These are phyloP conservation scores for Odontamblyopus rebecca DNA, from an alignment of 2,797 vertebrate genomes.

Conservation along the genomic window DNA sequence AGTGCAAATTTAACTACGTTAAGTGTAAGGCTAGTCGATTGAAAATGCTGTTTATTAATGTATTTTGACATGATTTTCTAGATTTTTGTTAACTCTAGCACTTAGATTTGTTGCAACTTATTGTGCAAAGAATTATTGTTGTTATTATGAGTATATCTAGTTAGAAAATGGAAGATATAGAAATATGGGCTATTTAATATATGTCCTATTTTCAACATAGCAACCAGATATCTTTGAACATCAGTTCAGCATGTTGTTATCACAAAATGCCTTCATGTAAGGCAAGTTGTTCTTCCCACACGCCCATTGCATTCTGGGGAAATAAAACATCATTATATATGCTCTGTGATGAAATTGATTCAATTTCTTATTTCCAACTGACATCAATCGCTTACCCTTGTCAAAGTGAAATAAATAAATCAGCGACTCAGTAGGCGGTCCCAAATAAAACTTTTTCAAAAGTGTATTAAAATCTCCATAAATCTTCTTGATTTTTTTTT, in stretches of 20 bases:
- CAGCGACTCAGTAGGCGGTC: constrained; percentile 5
- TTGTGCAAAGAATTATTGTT: too few relatives aligned
- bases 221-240: constrained; percentile 41
- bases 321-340: constrained; percentile 33
- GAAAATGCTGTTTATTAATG: too few relatives aligned
- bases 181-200: too few relatives aligned
- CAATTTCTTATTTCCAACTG: constrained; percentile 39
- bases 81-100: too few relatives aligned
- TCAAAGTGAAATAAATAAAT: constrained; percentile 21
- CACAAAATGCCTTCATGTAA: constrained; percentile 36
- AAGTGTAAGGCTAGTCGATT: too few relatives aligned
- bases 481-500: constrained; percentile 27
- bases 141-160: too few relatives aligned
- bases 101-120: too few relatives aligned
- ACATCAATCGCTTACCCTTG: constrained; percentile 4
- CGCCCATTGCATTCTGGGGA: constrained; percentile 18
- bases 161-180: too few relatives aligned
- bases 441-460: constrained; percentile 28
- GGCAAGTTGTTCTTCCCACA: constrained; percentile 14
- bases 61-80: too few relatives aligned
- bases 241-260: constrained; percentile 25
- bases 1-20: too few relatives aligned
- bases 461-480: constrained; percentile 36
- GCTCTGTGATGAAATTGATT: constrained; percentile 32
- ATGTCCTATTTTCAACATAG: constrained; percentile 4